Base-by-base conservation (phyloP, 2,888 invertebrate species). In the Lumbricus terrestris region DNA sequence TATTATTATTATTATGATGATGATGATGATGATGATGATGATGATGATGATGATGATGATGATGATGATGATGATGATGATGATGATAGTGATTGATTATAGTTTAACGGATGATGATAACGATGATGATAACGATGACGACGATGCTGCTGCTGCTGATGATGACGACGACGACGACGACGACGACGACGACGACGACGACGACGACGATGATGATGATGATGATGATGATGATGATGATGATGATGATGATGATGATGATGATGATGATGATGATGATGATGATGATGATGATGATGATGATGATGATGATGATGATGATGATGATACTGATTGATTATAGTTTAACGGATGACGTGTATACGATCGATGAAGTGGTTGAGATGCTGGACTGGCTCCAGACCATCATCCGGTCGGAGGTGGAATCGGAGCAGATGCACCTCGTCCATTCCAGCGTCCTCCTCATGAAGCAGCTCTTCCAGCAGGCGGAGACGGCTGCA, bases 371-470 rank as follows among this genome's bases (percentile, higher is more conserved):
- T 42, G 88, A 88, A 34, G 5, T 42, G 88, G 42, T 88, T 11
- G 42, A 34, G 88, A 88, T 88, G 88, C 23, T 42, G 42, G 35
- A 40, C 29, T 40, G 34, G 88, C 37, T 88, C 0, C 37, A 34
- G 38, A 88, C 42, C 13, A 88, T 42, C 40, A 40, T 88, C 15
- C 23, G 47, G 15, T 40, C 42, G 42, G 42, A 40, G 88, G 42
- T 88, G 23, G 42, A 34, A 29, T 37, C 69, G 54, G 69, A 54
- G 54, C 93, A 96, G 34, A 95, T 96, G 89, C 96, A 96, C 93
- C 94, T 95, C 6, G 94, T 95, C 4, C 96, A 96, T 93, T 96
- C 95, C 38, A 96, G 96, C 92, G 95, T 96, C 4, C 93, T 96
- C 34, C 93, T 96, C 83, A 93, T 96, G 89, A 94, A 95, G 90